A percentile compares a stretch with the other conserved stretches of the same genome.
Conservation (phyloP, 2,888 invertebrate genomes). For the Epirrita christyi region DNA sequence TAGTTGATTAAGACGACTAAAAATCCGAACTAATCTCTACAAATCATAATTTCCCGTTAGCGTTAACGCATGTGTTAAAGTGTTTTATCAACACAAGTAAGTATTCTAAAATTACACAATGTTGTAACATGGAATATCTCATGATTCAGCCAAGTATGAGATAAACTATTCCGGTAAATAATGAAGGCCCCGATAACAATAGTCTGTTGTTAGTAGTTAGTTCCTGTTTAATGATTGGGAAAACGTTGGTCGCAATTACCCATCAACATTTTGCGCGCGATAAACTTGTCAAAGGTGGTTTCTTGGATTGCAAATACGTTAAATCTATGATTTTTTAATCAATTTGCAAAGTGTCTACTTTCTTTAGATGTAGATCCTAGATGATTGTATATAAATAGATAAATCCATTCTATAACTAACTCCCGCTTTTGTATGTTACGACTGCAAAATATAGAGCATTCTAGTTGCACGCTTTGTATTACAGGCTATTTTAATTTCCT, state of each 20-base stretch:
- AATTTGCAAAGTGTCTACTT: too few species aligned
- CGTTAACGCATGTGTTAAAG: slow-evolving; percentile 25
- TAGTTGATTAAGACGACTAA: not conserved
- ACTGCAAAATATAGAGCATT: too few species aligned
- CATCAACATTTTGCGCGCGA: too few species aligned
- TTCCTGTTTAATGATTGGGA: slow-evolving; percentile 14
- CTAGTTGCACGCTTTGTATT: not conserved
- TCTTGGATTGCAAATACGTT: too few species aligned
- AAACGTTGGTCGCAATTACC: not conserved
- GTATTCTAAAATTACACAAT: slow-evolving; percentile 31
- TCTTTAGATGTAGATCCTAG: too few species aligned
- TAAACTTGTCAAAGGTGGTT: too few species aligned
- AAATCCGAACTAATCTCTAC: slow-evolving; percentile 4
- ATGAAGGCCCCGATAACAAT: slow-evolving; percentile 22
- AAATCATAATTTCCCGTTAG: slow-evolving; percentile 19
- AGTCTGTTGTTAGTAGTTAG: slow-evolving; percentile 8
- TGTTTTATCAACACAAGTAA: slow-evolving; percentile 22
- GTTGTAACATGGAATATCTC: slow-evolving; percentile 29
- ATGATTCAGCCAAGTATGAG: slow-evolving; percentile 32
- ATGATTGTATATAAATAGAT: too few species aligned
- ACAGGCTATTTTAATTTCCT: not conserved
- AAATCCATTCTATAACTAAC: too few species aligned
- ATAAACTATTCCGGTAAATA: slow-evolving; percentile 23
- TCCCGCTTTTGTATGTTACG: too few species aligned
- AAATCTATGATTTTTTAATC: too few species aligned